Base-by-base conservation (phyloP, 2,797 vertebrate species). In the Neosilurus hyrtlii region DNA sequence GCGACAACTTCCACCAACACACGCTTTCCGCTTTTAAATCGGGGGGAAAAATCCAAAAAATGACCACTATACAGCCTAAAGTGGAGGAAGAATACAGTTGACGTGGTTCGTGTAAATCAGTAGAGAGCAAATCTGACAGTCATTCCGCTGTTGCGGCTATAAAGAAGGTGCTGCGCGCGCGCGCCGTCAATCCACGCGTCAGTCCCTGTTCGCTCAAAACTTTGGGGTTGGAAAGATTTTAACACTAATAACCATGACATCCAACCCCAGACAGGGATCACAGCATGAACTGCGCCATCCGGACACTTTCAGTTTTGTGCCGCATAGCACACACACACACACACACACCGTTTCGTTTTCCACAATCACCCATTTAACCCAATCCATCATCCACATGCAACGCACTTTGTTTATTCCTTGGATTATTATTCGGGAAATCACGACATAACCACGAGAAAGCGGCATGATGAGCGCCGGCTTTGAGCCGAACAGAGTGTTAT, bases 351-450 rank as follows among this genome's bases (percentile, higher is more conserved):
- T 6, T 71, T 71, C 52, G 54, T 61, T 68, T 56, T 15, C 79
- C 52, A 59, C 20, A n/a, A 68, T 68, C 65, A 80, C 66, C 35
- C 56, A 7, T 61, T 80, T 70, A 70, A 78, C 76, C 76, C 66
- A n/a, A 14, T 59, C 16, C 57, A 59, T 59, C 57, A 66, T 24
- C 1, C 75, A 51, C 24, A 66, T 24, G 3, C 75, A 51, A 15
- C 35, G 37, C 59, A 12, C n/a, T 26, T 49, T n/a, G 24, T 63
- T 16, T 10, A 51, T 62, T 14, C 4, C n/a, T 77, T 10, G 15
- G 4, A n/a, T 4, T 30, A 26, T 54, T 11, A 59, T 18, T 26
- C 52, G 22, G 26, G 24, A 80, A 35, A 43, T 43, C 37, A 43
- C 37, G 6, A 6, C 37, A 2, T 6, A 6, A 43, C 37, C 37